These are phyloP conservation scores for Anoplopoma fimbria DNA, from an alignment of 2,113 vertebrate species.

Conservation along the genomic window DNA sequence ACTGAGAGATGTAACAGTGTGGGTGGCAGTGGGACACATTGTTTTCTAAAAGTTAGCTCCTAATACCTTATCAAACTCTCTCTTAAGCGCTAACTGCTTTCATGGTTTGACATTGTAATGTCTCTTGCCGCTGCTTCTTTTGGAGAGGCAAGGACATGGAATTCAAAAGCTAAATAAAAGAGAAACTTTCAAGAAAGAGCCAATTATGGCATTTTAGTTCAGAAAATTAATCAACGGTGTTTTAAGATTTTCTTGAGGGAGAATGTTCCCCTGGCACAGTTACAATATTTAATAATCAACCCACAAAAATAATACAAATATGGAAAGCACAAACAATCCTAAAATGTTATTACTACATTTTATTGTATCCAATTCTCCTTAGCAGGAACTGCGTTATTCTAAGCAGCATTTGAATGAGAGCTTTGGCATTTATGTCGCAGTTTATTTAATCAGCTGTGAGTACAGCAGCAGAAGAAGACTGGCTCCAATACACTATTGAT, in stretches of 20 bases:
- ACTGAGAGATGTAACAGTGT: constrained; percentile 22
- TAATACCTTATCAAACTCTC: constrained; percentile 39
- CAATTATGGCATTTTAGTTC: constrained; percentile 19
- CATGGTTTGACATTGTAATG: constrained; percentile 30
- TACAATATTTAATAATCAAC: constrained; percentile 47
- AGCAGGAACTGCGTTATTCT: constrained; percentile 13
- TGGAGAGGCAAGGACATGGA: neutral
- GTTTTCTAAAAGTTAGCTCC: constrained; percentile 18
- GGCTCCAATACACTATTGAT: constrained; percentile 30
- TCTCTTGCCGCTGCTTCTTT: constrained; percentile 7
- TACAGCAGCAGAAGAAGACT: constrained; percentile 22
- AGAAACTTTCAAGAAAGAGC: constrained; percentile 1
- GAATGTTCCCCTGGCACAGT: neutral
- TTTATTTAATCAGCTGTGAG: constrained; percentile 47
- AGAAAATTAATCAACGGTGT: constrained; percentile 11
- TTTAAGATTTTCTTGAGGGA: neutral
- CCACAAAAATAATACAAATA: constrained; percentile 23
- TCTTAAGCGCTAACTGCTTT: constrained; percentile 25
- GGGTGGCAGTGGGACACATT: constrained; percentile 21
- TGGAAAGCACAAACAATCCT: neutral
- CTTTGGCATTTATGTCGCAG: constrained; percentile 53
- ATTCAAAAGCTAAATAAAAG: constrained; percentile 29
- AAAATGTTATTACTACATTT: constrained; percentile 12
- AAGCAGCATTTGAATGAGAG: constrained; percentile 25
- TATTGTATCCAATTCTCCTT: constrained; percentile 20